Conservation (phyloP, 1,140 invertebrate species). For the Holotrichia oblita region DNA sequence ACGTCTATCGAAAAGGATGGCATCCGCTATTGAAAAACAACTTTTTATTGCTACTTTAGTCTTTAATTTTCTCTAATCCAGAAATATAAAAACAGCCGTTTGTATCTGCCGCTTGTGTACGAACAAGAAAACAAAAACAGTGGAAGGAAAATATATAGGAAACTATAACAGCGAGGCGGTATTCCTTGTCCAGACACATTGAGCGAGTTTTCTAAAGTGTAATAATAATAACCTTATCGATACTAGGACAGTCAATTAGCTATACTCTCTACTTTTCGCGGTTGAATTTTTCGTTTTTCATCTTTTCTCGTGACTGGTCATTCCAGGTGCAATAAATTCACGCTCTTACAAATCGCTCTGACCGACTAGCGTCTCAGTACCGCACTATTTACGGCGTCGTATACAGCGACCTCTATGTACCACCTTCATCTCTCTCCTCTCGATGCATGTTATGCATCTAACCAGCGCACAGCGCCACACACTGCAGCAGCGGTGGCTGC, state of each 20-base stretch:
- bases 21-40: no score
- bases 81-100: no score
- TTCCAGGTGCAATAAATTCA: conserved; percentile 36
- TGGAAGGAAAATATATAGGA: no score
- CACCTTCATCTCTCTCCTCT: background rate
- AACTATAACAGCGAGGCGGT: no score
- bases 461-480: conserved; percentile 34
- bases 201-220: background rate
- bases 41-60: no score
- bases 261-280: background rate
- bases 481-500: conserved; percentile 47
- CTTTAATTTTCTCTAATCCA: no score
- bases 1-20: no score
- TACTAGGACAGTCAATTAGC: conserved; percentile 2
- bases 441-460: background rate
- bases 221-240: conserved; percentile 13
- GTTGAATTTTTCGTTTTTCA: conserved; percentile 8
- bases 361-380: background rate
- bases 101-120: no score
- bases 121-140: no score
- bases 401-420: background rate
- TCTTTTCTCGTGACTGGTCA: background rate
- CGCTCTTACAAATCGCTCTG: background rate
- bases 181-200: no score
- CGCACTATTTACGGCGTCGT: background rate